Evolutionary conservation across 2,113 vertebrate species (phyloP), one percentile per base, ranked within the genome.

Genomic region (Hymenochirus boettgeri): DNA sequence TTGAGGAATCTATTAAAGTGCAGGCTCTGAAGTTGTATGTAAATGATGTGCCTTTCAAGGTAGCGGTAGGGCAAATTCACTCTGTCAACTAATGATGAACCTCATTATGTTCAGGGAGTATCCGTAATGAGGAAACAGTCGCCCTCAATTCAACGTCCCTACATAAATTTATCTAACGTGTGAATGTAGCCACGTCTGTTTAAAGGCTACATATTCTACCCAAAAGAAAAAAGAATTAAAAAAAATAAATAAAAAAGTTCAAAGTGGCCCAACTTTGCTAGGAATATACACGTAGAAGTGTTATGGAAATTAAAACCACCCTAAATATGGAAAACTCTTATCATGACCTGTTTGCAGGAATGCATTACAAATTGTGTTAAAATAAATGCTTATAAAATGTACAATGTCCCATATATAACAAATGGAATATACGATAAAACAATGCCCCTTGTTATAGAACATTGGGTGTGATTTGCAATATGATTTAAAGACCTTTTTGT

Each of bases 1-100:
- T 93, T 86, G 88, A 91, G 88, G 91, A 91, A 94, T 93, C 91
- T 91, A 96, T 96, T 94, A 94, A 92, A 91, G 86, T 83, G 82
- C 81, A 79, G 85, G 85, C 93, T 96, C 88, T 91, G 90, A 87
- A 93, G 91, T 89, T 93, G 90, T 90, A 93, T 93, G 93, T 91
- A 93, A 93, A 93, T 94, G 87, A 93, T 83, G 85, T 89, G 91
- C 90, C 91, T 98, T 96, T 97, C 93, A 96, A 96, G 92, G 92
- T 91, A 94, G 90, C 88, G 88, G 86, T 77, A 80, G 90, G 90
- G 92, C 92, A 93, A 93, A 93, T 95, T 92, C 92, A 90, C 91
- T 98, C 92, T 90, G 94, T 97, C 94, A 97, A 93, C 94, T 99
- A 98, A 99, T 96, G 95, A 97, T 90, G 92, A 89, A 88, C 86